Evolutionary conservation across 2,888 invertebrate genomes (phyloP), one percentile per base, ranked within the genome.

Genomic region (Heliconius erato): DNA sequence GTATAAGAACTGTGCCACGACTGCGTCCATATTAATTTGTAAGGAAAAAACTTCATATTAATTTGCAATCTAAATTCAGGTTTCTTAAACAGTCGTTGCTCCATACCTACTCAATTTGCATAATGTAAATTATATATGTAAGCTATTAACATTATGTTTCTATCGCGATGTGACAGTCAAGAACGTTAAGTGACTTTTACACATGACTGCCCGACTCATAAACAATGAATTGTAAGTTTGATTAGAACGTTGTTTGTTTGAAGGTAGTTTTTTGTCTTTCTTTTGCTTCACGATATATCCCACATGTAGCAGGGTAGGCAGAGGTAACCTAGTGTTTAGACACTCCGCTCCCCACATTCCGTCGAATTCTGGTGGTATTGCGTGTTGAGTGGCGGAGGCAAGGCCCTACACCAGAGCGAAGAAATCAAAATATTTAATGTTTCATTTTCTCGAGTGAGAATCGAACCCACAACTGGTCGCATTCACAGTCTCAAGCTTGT

Each of bases 161-260:
- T 72, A 26, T 72, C 9, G 44, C 26, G 44, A 44, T 26, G 16
- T 26, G 44, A 26, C n/a, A 72, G 72, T 44, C 72, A 14, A 49
- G 72, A 72, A 49, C 44, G 72, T 72, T 44, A 68, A 68, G 40
- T 78, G 72, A 77, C 63, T 68, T 67, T 78, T 32, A 65, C 78
- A 44, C 78, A 26, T 78, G 78, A 78, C 14, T 44, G 65, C 26
- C 28, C 49, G 49, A 28, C 23, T 32, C 67, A 6, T 44, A 67
- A 78, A 78, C 16, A 77, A 2, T 40, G 67, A 0, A 35, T 9
- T 76, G 32, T 74, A 12, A 59, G 12, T 32, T 74, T 14, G 59
- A 74, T 74, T 59, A 74, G 74, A 54, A 74, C 71, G 74, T 59
- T 74, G 59, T 59, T 19, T 26, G 44, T 49, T 59, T 59, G 23